Conservation (phyloP, 2,888 invertebrate genomes). For the Agonum fuliginosum region DNA sequence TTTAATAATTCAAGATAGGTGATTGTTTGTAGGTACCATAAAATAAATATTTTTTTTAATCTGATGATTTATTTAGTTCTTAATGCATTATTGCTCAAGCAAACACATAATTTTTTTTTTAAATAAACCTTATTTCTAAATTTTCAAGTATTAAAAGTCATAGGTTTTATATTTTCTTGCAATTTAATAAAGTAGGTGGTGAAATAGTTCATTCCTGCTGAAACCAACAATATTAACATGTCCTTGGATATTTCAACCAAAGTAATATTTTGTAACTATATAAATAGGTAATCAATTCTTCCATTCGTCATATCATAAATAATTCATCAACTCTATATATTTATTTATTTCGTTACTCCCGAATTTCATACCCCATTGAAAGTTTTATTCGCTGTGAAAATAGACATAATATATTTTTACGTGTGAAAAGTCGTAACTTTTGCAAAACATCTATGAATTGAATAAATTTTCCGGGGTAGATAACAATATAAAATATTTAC, state of each 20-base stretch:
- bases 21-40: background rate
- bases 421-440: constrained; percentile 53
- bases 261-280: no score
- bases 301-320: constrained; percentile 24
- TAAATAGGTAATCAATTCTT: constrained; percentile 2
- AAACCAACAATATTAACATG: no score
- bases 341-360: background rate
- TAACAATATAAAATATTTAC: constrained; percentile 57
- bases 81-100: no score
- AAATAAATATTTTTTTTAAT: no score
- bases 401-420: constrained; percentile 54
- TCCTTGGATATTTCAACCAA: no score
- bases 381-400: constrained; percentile 44
- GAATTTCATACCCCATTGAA: constrained; percentile 36
- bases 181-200: no score
- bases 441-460: constrained; percentile 55
- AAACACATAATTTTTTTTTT: no score
- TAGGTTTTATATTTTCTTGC: no score
- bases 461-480: constrained; percentile 56
- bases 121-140: no score
- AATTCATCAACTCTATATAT: constrained; percentile 14
- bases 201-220: no score
- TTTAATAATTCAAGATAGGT: constrained; percentile 1
- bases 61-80: no score
- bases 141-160: no score